These are phyloP conservation scores for Caenorhabditis sp. DNA, from an alignment of 2,888 invertebrate species.

Conservation along the genomic window DNA sequence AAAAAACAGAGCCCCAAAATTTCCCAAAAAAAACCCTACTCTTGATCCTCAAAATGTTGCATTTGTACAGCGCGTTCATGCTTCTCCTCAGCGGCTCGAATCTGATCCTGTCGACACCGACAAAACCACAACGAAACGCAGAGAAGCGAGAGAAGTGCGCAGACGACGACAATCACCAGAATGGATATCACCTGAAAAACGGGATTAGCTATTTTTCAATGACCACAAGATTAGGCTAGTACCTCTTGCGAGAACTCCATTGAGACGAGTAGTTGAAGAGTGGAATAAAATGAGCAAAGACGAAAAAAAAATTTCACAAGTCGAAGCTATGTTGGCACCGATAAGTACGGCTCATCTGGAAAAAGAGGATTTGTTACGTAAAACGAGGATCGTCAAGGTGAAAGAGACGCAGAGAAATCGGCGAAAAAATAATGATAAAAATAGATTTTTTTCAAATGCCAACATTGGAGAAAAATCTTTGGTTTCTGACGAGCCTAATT, in stretches of 20 bases:
- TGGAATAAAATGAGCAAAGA: neutral
- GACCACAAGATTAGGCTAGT: neutral
- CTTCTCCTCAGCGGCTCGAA: constrained; percentile 36
- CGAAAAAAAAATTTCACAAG: neutral
- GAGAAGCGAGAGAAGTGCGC: constrained; percentile 28
- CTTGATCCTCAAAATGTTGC: constrained; percentile 29
- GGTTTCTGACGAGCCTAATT: too few species aligned
- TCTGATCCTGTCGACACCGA: constrained; percentile 44
- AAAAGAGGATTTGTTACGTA: neutral
- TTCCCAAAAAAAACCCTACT: too few species aligned
- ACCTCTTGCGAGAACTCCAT: neutral
- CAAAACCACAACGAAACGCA: constrained; percentile 45
- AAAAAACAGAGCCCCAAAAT: too few species aligned
- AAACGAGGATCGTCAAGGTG: neutral
- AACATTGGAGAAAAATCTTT: too few species aligned
- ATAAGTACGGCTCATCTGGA: neutral
- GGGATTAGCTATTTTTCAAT: too few species aligned
- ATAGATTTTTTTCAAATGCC: too few species aligned
- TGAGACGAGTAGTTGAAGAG: neutral
- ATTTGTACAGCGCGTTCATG: constrained; percentile 39
- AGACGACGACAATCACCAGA: constrained; percentile 33
- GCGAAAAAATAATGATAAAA: too few species aligned
- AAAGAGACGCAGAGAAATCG: neutral
- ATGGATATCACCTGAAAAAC: constrained; percentile 38
- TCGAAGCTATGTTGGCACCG: neutral